Percentiles rank a stretch among this genome's conserved stretches.
phyloP scores from a whole-genome alignment of 2,888 invertebrate species.

The Chelonus formosanus region DNA sequence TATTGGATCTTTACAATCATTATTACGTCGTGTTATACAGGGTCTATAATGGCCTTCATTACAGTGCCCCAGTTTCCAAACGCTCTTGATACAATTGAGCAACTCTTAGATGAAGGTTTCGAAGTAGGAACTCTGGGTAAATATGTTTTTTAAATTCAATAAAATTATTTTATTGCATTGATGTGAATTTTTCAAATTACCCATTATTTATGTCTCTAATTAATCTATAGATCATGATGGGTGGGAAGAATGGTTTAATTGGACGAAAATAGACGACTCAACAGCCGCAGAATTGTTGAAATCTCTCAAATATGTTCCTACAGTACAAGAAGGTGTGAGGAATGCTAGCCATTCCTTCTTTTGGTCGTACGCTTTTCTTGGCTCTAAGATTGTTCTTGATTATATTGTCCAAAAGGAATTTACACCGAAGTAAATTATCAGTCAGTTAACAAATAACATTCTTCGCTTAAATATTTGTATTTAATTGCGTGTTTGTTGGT shows the following conservation, averaged over 20 bases:
- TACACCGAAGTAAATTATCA: conserved; percentile 68
- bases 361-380: conserved; percentile 81
- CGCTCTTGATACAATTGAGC: conserved; percentile 75
- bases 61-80: conserved; percentile 80
- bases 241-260: conserved; percentile 77
- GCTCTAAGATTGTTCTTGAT: conserved; percentile 76
- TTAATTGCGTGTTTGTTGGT: too few species aligned
- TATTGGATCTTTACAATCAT: conserved; percentile 90
- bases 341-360: conserved; percentile 81
- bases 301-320: conserved; percentile 75
- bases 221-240: conserved; percentile 73
- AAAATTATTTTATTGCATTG: too few species aligned
- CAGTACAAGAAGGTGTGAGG: conserved; percentile 74
- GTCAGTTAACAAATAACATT: too few species aligned
- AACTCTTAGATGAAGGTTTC: conserved; percentile 74
- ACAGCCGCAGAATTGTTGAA: conserved; percentile 71
- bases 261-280: conserved; percentile 72
- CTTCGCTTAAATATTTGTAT: too few species aligned
- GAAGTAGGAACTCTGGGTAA: conserved; percentile 78
- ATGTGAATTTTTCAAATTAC: background rate
- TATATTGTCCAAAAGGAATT: conserved; percentile 79
- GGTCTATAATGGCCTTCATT: conserved; percentile 85
- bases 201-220: conserved; percentile 6
- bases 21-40: conserved; percentile 84
- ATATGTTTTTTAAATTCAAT: background rate